Percentiles rank a stretch among this genome's conserved stretches.
Evolutionary conservation across 2,888 invertebrate genomes (phyloP).

Genomic region (Quadroppia sp.): DNA sequence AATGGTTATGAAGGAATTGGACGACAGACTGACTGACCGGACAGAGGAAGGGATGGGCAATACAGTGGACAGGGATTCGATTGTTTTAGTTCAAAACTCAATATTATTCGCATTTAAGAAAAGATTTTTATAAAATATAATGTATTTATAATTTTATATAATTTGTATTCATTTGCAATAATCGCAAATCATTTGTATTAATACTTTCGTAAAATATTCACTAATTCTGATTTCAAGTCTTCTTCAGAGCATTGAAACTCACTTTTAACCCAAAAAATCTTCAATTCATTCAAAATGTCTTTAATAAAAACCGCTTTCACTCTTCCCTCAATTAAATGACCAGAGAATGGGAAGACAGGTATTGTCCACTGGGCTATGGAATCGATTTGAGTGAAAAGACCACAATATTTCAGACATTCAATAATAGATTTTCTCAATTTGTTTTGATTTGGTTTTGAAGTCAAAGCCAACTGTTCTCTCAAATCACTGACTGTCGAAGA

Average conservation of each 20-base stretch:
- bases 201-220: conserved; percentile 11
- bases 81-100: too few species aligned
- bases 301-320: conserved; percentile 58
- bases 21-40: too few species aligned
- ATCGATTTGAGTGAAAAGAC: background rate
- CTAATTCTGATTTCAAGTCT: conserved; percentile 58
- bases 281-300: conserved; percentile 64
- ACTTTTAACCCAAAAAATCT: conserved; percentile 73
- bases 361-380: conserved; percentile 34
- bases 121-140: too few species aligned
- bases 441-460: conserved; percentile 35
- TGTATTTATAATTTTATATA: too few species aligned
- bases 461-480: conserved; percentile 31
- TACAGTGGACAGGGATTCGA: too few species aligned
- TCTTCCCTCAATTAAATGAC: conserved; percentile 39
- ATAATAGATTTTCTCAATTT: background rate
- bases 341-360: conserved; percentile 42
- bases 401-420: conserved; percentile 40
- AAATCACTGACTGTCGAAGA: background rate
- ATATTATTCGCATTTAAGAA: too few species aligned
- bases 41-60: too few species aligned
- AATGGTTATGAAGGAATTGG: too few species aligned
- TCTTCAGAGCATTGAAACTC: conserved; percentile 66
- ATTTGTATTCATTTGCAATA: too few species aligned
- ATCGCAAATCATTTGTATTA: background rate